Conservation (phyloP, 2,797 vertebrate species). For the Cossypha niveicapilla region DNA sequence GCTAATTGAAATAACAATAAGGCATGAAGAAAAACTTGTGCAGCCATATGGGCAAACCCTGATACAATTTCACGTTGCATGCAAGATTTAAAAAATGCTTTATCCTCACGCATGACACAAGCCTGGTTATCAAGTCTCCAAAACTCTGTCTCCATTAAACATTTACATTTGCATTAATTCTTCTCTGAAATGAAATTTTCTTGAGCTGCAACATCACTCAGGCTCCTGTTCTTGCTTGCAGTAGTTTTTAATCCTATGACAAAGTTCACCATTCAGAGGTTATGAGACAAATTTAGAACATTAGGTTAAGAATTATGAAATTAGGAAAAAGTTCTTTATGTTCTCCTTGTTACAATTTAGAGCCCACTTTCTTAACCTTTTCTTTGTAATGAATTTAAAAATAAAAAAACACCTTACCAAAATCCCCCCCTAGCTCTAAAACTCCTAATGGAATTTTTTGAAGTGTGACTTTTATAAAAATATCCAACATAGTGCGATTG, state of each 20-base stretch:
- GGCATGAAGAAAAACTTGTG: not conserved
- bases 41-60: not conserved
- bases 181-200: not conserved
- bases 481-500: not conserved
- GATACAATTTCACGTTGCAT: not conserved
- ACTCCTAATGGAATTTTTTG: not conserved
- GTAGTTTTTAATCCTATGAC: not conserved
- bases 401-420: not conserved
- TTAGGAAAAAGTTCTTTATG: not conserved
- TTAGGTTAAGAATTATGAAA: not conserved
- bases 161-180: not conserved
- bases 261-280: not conserved
- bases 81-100: not conserved
- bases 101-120: not conserved
- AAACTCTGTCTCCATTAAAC: not conserved
- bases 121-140: not conserved
- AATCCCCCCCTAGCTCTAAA: not conserved
- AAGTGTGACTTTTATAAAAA: not conserved
- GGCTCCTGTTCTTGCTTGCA: not conserved
- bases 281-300: not conserved
- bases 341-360: not conserved
- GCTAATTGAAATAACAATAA: not conserved
- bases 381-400: not conserved
- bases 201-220: not conserved
- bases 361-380: not conserved